These are phyloP conservation scores for human DNA, from an alignment of 2,113 vertebrate species.

Conservation along the genomic window GRCh38 chr4:60965001-60965500, in stretches of 20 bases:
- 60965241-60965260: background rate
- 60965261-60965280: background rate
- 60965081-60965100: conserved; percentile 56
- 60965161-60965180: background rate
- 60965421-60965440: conserved; percentile 21
- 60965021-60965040: conserved; percentile 54
- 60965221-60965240: background rate
- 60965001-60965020: conserved; percentile 46
- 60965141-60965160: conserved; percentile 6
- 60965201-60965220: background rate
- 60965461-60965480: background rate
- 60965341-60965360: background rate
- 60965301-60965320: background rate
- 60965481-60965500: background rate
- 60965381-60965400: background rate
- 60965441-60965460: background rate
- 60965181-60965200: background rate
- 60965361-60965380: background rate
- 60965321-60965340: background rate
- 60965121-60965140: conserved; percentile 27
- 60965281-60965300: conserved; percentile 12
- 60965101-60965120: conserved; percentile 55
- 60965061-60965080: conserved; percentile 53
- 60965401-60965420: background rate
- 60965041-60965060: conserved; percentile 64